These are phyloP conservation scores for Piscicola geometra DNA, from an alignment of 2,888 invertebrate species.

Conservation along the genomic window DNA sequence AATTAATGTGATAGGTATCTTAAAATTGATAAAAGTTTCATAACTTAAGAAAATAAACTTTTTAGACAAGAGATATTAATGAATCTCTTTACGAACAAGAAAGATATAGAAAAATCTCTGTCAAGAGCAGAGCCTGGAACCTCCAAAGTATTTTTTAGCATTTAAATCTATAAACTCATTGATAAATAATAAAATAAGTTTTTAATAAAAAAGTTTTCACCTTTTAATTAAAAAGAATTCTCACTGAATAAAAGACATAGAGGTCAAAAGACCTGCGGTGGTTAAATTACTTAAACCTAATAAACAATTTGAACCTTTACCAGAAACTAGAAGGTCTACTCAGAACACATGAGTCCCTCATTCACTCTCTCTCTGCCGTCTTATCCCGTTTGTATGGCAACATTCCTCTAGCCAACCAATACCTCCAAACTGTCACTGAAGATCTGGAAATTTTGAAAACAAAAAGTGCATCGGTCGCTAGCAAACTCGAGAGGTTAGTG, in stretches of 20 bases:
- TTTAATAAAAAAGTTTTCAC: too few relatives aligned
- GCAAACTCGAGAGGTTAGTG: not conserved
- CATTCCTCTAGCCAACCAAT: constrained; percentile 3
- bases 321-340: not conserved
- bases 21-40: not conserved
- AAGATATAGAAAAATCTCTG: not conserved
- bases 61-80: constrained; percentile 7
- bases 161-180: too few relatives aligned
- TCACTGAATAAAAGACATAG: too few relatives aligned
- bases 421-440: not conserved
- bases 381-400: not conserved
- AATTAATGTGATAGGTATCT: too few relatives aligned
- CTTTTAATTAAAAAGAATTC: too few relatives aligned
- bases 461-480: not conserved
- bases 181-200: too few relatives aligned
- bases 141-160: not conserved
- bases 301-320: too few relatives aligned
- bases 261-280: too few relatives aligned
- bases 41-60: too few relatives aligned
- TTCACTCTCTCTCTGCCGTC: not conserved
- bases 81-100: constrained; percentile 5
- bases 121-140: not conserved
- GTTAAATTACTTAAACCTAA: too few relatives aligned
- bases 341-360: not conserved
- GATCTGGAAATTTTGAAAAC: not conserved